Evolutionary conservation across 1,140 invertebrate species (phyloP), one percentile per base, ranked within the genome.

Genomic region (Druon quercuslanigerum): DNA sequence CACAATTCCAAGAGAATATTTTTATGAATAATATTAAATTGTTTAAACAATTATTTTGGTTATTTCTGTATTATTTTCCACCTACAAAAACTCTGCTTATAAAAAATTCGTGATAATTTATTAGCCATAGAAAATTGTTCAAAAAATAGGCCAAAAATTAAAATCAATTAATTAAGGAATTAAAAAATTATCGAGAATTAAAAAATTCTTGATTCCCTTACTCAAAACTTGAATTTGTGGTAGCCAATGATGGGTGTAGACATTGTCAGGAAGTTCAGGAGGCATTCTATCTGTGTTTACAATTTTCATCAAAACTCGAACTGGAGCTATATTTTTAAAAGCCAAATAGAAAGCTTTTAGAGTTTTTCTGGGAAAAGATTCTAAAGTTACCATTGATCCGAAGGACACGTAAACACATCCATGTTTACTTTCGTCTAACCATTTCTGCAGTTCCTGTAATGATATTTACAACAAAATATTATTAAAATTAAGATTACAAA

Each of bases 391-490:
- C 87, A 94, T 93, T 5, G 95, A 94, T 20, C 96, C 96, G 85
- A 96, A 93, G 79, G 94, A 95, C 76, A 96, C 94, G 78, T 95
- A 94, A 72, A 96, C 92, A 11, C 95, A 93, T 4, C 95, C 95
- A 79, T 95, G 86, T 77, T 93, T 90, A 50, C 95, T 93, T 78
- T 93, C 93, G 78, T 95, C 94, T n/a, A 95, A 87, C 86, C 94
- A 94, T 75, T 94, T 93, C 83, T 94, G 90, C 6, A 96, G 83
- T 71, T 94, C 93, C 94, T 95, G 17, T 11, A 51, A 84, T 40
- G 4, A 40, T 2, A 25, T 14, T 51, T 2, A 70, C 2, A 46
- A 46, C 6, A 11, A 76, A 25, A 76, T 56, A 50, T 51, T 14
- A 70, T n/a, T 14, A 1, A 0, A 1, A 33, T 12, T 0, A 9